These are phyloP conservation scores for Yponomeuta plumbellus DNA, from an alignment of 2,888 invertebrate species.

Conservation along the genomic window DNA sequence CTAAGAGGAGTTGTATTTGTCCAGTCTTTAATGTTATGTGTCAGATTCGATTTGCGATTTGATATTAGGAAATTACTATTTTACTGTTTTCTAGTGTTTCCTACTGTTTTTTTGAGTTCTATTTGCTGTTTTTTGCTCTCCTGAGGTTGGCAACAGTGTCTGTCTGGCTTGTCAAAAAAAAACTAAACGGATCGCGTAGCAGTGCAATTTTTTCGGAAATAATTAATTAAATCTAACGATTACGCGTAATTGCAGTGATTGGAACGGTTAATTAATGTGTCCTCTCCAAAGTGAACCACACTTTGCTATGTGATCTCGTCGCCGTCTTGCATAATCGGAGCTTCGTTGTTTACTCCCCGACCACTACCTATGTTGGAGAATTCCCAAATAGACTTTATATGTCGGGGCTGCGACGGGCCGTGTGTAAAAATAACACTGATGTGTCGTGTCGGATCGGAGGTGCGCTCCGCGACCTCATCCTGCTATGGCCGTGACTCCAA, in stretches of 20 bases:
- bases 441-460: conserved; percentile 49
- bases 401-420: conserved; percentile 67
- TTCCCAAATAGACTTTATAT: conserved; percentile 70
- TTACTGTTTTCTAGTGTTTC: no score
- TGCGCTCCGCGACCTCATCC: conserved; percentile 36
- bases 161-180: not conserved
- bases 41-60: no score
- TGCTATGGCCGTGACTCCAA: conserved; percentile 46
- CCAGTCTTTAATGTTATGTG: no score
- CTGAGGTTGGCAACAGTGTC: not conserved
- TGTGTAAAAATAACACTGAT: conserved; percentile 70
- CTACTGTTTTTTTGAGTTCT: no score
- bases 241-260: conserved; percentile 8
- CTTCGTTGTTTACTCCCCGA: conserved; percentile 44
- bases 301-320: conserved; percentile 26
- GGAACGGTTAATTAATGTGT: not conserved
- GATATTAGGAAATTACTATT: no score
- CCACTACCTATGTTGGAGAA: conserved; percentile 60
- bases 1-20: no score
- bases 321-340: conserved; percentile 27
- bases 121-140: no score
- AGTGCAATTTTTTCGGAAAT: not conserved
- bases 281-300: not conserved
- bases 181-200: not conserved
- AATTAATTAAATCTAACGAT: conserved; percentile 1